These are phyloP conservation scores for Pao palembangensis DNA, from an alignment of 2,113 vertebrate species.

Conservation along the genomic window DNA sequence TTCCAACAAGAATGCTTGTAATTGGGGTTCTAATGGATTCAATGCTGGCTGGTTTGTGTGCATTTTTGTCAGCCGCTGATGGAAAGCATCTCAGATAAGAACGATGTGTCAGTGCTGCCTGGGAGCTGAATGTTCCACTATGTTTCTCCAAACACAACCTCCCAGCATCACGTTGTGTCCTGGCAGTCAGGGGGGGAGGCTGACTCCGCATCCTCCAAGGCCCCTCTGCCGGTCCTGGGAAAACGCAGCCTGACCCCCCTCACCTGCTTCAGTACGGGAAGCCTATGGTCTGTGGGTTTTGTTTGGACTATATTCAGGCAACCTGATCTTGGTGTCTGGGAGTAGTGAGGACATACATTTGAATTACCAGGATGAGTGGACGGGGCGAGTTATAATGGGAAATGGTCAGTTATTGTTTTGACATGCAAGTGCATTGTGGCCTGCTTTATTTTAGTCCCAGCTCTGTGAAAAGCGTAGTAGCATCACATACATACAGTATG, in stretches of 20 bases:
- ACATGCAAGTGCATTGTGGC: constrained; percentile 69
- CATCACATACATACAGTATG: too few relatives aligned
- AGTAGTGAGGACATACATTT: constrained; percentile 53
- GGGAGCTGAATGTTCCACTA: constrained; percentile 47
- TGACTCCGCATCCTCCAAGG: constrained; percentile 26
- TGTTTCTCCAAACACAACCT: constrained; percentile 53
- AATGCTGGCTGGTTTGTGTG: constrained; percentile 25
- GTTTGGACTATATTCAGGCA: constrained; percentile 66
- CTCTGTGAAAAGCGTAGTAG: constrained; percentile 9
- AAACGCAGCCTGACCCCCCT: constrained; percentile 37
- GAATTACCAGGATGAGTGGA: constrained; percentile 64
- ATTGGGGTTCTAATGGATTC: constrained; percentile 3
- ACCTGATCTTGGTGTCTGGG: constrained; percentile 44
- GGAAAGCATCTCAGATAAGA: constrained; percentile 53
- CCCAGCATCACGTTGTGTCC: constrained; percentile 35
- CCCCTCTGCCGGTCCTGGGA: constrained; percentile 27
- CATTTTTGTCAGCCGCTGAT: constrained; percentile 35
- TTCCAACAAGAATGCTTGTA: too few relatives aligned
- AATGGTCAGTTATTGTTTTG: constrained; percentile 62
- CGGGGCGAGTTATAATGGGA: constrained; percentile 58
- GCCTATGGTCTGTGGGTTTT: constrained; percentile 63
- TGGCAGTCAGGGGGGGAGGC: constrained; percentile 18
- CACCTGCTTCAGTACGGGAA: constrained; percentile 63
- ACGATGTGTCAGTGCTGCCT: constrained; percentile 40
- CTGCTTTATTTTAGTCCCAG: constrained; percentile 56